phyloP scores from a whole-genome alignment of 1,140 invertebrate species.

The Dendrolimus kikuchii region DNA sequence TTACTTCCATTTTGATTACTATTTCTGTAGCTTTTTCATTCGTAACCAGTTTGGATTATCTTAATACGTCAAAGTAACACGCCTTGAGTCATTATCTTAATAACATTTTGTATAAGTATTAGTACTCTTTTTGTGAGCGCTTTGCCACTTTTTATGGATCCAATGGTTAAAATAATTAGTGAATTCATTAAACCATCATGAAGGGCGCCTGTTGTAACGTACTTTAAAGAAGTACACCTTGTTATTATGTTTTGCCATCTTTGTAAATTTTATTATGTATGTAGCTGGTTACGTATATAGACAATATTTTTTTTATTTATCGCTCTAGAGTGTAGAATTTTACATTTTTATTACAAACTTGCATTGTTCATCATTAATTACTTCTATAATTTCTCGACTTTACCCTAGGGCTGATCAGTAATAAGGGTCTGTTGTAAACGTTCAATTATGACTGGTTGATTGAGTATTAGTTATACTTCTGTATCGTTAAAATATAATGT shows the following conservation, averaged over 20 bases:
- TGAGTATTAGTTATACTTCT: too few relatives aligned
- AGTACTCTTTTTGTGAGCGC: constrained; percentile 25
- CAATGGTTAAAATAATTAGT: constrained; percentile 41
- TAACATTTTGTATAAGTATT: constrained; percentile 29
- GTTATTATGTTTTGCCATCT: neutral
- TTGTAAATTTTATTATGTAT: too few relatives aligned
- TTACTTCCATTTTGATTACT: constrained; percentile 15
- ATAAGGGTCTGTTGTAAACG: too few relatives aligned
- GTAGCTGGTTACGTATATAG: too few relatives aligned
- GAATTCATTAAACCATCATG: constrained; percentile 23
- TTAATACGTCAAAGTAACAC: constrained; percentile 61
- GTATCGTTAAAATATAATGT: too few relatives aligned
- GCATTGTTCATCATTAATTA: constrained; percentile 29
- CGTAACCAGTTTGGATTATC: constrained; percentile 49
- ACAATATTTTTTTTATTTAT: too few relatives aligned
- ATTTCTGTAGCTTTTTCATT: constrained; percentile 17
- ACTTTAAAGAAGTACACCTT: neutral
- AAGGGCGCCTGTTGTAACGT: constrained; percentile 18
- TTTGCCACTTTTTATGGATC: constrained; percentile 19
- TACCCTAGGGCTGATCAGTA: too few relatives aligned
- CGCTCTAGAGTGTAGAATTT: constrained; percentile 18
- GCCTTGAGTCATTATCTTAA: constrained; percentile 44
- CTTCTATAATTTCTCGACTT: constrained; percentile 34
- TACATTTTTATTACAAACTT: constrained; percentile 35
- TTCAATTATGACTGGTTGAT: too few relatives aligned